Evolutionary conservation across 1,140 invertebrate genomes (phyloP), one percentile per base, ranked within the genome.

Genomic region (Drosophila elegans): DNA sequence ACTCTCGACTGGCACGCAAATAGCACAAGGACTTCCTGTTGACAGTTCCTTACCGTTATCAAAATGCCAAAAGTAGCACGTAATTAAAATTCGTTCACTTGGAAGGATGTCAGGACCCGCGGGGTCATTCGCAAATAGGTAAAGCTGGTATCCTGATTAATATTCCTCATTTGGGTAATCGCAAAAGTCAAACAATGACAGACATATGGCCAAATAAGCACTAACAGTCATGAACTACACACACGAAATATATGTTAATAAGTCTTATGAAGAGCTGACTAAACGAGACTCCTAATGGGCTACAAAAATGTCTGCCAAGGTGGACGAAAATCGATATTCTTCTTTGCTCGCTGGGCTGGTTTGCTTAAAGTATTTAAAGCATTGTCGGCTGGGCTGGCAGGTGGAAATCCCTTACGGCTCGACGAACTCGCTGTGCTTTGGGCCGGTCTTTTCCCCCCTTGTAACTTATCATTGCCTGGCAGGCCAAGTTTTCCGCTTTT

Each of bases 31-130:
- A 55, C 74, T 53, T 57, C 52, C 48, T 62, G 68, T 72, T 72
- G 68, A 72, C 68, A 72, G 66, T 41, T 44, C 39, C 54, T 39
- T 46, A 52, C 59, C 49, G 45, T 81, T 86, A 62, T 41, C 64
- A 73, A 74, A 86, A 81, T 78, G 71, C 73, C 82, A 82, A 88
- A 88, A 88, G 79, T 77, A 76, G 84, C 84, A 88, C 72, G 83
- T 88, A 88, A 84, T 89, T 90, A 90, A 89, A 85, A 89, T 78
- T 78, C 59, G 85, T 62, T 80, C 74, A 84, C 84, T 90, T 62
- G 85, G 66, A 89, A 80, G 77, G 46, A 72, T 69, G 74, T 75
- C 71, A 74, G 59, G 44, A 61, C 44, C 53, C 66, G 42, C 54
- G 44, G 39, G 49, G 61, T 63, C 45, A 59, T 34, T 74, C 34